Evolutionary conservation across 2,113 vertebrate genomes (phyloP).

Genomic region (Thermophis baileyi): DNA sequence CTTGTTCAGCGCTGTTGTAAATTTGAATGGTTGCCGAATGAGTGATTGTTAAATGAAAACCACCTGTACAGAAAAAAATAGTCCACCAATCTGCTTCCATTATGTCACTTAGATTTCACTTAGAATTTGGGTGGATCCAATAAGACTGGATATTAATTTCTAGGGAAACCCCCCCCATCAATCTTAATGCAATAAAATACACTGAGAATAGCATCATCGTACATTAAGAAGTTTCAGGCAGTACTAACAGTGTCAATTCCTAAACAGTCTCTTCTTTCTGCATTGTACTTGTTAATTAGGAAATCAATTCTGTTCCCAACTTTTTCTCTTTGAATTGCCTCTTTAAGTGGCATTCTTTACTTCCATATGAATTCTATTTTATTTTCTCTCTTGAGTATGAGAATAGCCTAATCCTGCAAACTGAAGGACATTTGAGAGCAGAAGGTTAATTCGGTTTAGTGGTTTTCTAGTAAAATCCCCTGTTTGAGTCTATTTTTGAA

Average conservation of each 20-base stretch:
- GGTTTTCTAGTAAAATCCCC: no score
- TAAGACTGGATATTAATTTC: constrained; percentile 51
- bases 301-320: not conserved
- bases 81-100: constrained; percentile 2
- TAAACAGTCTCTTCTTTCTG: not conserved
- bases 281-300: not conserved
- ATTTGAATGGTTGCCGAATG: not conserved
- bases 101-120: constrained; percentile 44
- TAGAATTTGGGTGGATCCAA: constrained; percentile 32
- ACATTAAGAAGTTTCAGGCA: not conserved
- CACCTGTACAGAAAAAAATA: not conserved
- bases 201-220: not conserved
- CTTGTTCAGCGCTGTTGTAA: not conserved
- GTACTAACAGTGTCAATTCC: not conserved
- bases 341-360: not conserved
- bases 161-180: constrained; percentile 28
- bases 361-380: not conserved
- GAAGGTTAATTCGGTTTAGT: not conserved
- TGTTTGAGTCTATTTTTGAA: no score
- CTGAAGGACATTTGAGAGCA: not conserved
- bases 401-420: not conserved
- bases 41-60: not conserved
- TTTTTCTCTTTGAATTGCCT: not conserved
- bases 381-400: not conserved
- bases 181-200: not conserved